These are phyloP conservation scores for Hyperoplus lanceolatus DNA, from an alignment of 2,797 vertebrate genomes.

Conservation along the genomic window DNA sequence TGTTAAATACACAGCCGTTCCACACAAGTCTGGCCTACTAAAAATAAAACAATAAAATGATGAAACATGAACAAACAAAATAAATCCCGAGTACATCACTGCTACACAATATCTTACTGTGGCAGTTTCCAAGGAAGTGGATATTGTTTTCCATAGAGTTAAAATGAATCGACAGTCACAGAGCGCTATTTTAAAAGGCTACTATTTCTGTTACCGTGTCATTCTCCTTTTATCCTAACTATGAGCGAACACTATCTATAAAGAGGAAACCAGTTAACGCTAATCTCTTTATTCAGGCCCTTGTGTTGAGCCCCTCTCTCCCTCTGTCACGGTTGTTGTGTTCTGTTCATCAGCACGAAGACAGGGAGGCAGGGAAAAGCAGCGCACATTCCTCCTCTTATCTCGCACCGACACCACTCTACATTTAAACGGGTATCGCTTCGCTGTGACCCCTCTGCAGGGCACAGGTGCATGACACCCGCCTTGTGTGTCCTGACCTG, in stretches of 20 bases:
- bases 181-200: background rate
- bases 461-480: conserved; percentile 16
- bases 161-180: background rate
- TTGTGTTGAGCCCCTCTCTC: conserved; percentile 5
- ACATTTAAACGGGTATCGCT: conserved; percentile 44
- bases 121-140: background rate
- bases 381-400: conserved; percentile 47
- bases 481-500: conserved; percentile 4
- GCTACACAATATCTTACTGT: background rate
- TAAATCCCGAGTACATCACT: conserved; percentile 2
- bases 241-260: conserved; percentile 8
- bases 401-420: conserved; percentile 28
- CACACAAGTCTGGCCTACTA: conserved; percentile 15
- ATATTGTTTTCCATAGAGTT: background rate
- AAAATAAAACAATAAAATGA: conserved; percentile 37
- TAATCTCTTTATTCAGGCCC: conserved; percentile 32
- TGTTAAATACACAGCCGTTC: conserved; percentile 28
- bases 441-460: conserved; percentile 18
- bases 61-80: conserved; percentile 7
- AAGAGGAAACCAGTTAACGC: conserved; percentile 24
- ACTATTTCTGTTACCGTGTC: background rate
- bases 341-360: conserved; percentile 43
- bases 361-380: conserved; percentile 22
- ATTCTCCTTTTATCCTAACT: conserved; percentile 3
- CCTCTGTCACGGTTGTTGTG: conserved; percentile 15